A percentile compares a stretch with the other conserved stretches of the same genome.
Evolutionary conservation across 92 coral and sea anemone genomes (phyloP).

Genomic region (Pocillopora meandrina): DNA sequence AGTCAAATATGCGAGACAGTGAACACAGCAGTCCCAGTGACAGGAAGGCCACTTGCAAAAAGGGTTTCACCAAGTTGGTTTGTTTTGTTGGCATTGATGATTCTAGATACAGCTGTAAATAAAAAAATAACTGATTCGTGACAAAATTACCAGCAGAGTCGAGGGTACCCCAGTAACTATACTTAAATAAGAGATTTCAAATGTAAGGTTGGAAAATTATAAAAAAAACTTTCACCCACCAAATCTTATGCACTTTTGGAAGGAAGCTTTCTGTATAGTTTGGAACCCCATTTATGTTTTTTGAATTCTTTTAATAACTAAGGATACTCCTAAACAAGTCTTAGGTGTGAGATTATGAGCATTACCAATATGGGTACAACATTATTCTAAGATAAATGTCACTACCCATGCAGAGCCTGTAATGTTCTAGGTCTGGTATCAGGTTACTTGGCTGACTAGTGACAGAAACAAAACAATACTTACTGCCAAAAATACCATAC

Average conservation of each 20-base stretch:
- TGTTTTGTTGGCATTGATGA: conserved; percentile 78
- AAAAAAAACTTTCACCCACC: no score
- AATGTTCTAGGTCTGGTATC: no score
- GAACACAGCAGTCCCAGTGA: conserved; percentile 79
- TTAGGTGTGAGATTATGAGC: neutral
- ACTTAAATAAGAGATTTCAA: no score
- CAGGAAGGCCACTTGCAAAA: conserved; percentile 72
- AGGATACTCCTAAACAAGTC: neutral
- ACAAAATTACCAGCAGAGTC: neutral
- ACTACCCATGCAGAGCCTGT: no score
- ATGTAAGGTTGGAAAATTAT: no score
- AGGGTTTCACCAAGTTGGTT: conserved; percentile 78
- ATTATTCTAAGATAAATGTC: no score
- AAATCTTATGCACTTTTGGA: no score
- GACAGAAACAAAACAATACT: conserved; percentile 33
- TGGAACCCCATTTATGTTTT: no score
- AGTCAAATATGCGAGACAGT: conserved; percentile 88
- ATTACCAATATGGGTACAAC: neutral
- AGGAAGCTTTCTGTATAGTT: no score
- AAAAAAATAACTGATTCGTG: neutral
- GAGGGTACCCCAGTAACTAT: no score
- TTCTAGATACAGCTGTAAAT: conserved; percentile 72
- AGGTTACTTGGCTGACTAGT: no score
- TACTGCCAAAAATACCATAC: conserved; percentile 88
- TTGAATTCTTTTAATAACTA: neutral